These are phyloP conservation scores for Selene dorsalis DNA, from an alignment of 2,797 vertebrate species.

Conservation along the genomic window DNA sequence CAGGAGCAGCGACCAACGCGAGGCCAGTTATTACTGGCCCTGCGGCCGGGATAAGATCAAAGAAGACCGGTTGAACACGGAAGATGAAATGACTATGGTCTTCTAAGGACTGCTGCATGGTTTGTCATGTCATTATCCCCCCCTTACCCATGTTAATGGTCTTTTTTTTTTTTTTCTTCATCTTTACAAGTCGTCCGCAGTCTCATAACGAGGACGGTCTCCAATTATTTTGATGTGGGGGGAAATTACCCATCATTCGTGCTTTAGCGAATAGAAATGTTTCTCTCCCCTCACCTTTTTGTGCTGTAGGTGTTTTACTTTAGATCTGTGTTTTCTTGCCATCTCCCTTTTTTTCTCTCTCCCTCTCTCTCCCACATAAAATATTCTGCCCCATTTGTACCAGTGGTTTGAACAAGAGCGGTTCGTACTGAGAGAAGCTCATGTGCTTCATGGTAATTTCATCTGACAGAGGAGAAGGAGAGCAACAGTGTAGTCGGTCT, in stretches of 20 bases:
- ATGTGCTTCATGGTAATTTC: constrained; percentile 63
- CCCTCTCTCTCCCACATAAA: constrained; percentile 17
- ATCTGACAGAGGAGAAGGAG: constrained; percentile 47
- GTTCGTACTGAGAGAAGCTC: constrained; percentile 60
- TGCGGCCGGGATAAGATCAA: constrained; percentile 73
- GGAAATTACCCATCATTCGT: constrained; percentile 35
- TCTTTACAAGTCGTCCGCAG: constrained; percentile 48
- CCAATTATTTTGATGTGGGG: constrained; percentile 57
- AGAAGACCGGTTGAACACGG: constrained; percentile 62
- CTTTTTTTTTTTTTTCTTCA: constrained; percentile 26
- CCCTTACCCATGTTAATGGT: constrained; percentile 33
- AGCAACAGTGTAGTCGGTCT: constrained; percentile 23
- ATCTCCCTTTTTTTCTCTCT: neutral
- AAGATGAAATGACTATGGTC: constrained; percentile 62
- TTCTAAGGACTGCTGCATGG: constrained; percentile 62
- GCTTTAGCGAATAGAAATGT: constrained; percentile 44
- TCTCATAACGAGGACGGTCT: constrained; percentile 44
- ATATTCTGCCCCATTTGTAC: constrained; percentile 43
- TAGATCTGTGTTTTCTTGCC: constrained; percentile 15
- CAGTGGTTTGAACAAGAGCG: constrained; percentile 52
- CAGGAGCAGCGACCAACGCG: constrained; percentile 61
- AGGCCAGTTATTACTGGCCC: constrained; percentile 70
- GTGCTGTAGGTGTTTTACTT: constrained; percentile 33
- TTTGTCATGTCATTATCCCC: constrained; percentile 74
- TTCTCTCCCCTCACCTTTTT: constrained; percentile 26